These are phyloP conservation scores for Eremophila alpestris DNA, from an alignment of 2,797 vertebrate genomes.

Conservation along the genomic window DNA sequence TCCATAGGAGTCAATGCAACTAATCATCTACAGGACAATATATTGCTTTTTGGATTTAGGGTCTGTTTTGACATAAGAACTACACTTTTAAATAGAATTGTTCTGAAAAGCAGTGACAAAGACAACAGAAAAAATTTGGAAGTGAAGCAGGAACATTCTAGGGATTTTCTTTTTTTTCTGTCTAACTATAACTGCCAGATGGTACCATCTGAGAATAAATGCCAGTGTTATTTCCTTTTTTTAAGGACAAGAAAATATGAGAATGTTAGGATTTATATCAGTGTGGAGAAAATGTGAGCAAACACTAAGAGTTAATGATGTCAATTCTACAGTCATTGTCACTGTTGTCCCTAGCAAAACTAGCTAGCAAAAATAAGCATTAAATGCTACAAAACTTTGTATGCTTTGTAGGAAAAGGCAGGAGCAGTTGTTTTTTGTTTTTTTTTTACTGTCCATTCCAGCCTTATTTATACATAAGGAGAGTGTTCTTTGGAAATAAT, in stretches of 20 bases:
- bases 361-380: not conserved
- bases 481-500: not conserved
- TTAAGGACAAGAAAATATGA: not conserved
- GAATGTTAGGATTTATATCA: not conserved
- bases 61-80: not conserved
- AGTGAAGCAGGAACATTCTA: not conserved
- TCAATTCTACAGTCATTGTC: not conserved
- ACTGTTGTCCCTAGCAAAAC: not conserved
- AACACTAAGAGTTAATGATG: not conserved
- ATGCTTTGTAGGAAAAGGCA: not conserved
- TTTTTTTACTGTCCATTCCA: not conserved
- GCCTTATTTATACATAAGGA: not conserved
- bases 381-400: not conserved
- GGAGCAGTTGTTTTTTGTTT: not conserved
- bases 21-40: not conserved
- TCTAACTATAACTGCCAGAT: slow-evolving; percentile 1
- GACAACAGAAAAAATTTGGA: not conserved
- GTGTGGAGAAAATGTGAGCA: not conserved
- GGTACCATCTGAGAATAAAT: not conserved
- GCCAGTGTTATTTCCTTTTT: not conserved
- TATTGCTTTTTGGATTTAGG: not conserved
- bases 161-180: not conserved
- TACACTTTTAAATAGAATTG: not conserved
- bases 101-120: slow-evolving; percentile 7
- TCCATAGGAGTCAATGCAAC: not conserved